phyloP scores from a whole-genome alignment of 2,797 vertebrate species.

The Todus mexicanus region DNA sequence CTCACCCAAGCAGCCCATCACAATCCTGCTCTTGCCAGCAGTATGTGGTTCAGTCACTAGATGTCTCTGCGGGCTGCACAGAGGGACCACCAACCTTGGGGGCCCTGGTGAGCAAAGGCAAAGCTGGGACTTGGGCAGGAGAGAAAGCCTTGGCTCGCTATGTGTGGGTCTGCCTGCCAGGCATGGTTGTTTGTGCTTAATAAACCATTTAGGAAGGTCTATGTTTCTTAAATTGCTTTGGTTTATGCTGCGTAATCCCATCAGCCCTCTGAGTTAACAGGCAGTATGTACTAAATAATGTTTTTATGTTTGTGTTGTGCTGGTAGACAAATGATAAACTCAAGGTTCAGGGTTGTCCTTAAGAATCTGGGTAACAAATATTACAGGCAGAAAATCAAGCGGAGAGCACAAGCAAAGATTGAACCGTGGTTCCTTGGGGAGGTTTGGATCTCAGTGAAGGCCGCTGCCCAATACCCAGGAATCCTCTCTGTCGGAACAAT shows the following conservation, averaged over 20 bases:
- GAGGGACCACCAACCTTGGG: background rate
- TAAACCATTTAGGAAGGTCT: background rate
- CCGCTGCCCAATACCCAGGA: background rate
- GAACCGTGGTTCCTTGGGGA: background rate
- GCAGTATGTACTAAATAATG: background rate
- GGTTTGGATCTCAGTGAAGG: background rate
- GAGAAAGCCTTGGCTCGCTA: background rate
- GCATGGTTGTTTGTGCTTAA: background rate
- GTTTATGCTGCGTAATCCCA: accelerated
- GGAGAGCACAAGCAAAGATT: background rate
- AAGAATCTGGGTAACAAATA: background rate
- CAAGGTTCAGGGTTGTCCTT: background rate
- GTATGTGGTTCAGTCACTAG: background rate
- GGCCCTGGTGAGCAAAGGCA: background rate
- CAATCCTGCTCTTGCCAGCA: accelerated
- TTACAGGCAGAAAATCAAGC: background rate
- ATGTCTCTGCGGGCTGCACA: background rate
- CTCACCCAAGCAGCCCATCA: background rate
- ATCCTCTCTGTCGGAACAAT: background rate
- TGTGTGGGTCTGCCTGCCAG: background rate
- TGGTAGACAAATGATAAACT: background rate
- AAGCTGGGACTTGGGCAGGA: background rate
- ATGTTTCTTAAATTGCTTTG: background rate
- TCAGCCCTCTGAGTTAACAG: accelerated
- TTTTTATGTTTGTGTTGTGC: background rate